Conservation (phyloP, 92 coral and sea anemone genomes). For the Epizoanthus fatuus region DNA sequence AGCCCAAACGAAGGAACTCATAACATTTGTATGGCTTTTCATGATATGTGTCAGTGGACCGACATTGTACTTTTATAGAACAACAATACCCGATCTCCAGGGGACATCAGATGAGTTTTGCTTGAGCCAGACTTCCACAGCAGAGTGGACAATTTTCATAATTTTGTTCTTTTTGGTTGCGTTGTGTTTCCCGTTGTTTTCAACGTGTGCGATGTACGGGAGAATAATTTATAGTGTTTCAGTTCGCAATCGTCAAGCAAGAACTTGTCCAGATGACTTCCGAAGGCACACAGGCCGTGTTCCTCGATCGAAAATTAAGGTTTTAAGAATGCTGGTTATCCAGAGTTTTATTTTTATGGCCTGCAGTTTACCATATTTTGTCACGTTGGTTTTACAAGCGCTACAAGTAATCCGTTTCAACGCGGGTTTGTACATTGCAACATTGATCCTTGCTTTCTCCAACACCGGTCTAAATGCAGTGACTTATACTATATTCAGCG, state of each 20-base stretch:
- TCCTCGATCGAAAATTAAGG: conserved; percentile 92
- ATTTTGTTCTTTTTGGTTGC: conserved; percentile 76
- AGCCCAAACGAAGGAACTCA: conserved; percentile 93
- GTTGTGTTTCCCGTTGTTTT: conserved; percentile 77
- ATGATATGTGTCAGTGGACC: conserved; percentile 92
- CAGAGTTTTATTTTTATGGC: conserved; percentile 82
- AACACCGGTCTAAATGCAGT: conserved; percentile 80
- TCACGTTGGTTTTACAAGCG: conserved; percentile 64
- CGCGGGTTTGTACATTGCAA: conserved; percentile 54
- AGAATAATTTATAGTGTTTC: conserved; percentile 79
- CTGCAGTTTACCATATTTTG: conserved; percentile 85
- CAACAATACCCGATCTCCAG: conserved; percentile 7
- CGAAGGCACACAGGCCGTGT: conserved; percentile 85
- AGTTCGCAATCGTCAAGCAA: conserved; percentile 82
- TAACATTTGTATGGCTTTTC: conserved; percentile 91
- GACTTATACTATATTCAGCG: conserved; percentile 87
- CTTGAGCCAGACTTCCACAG: conserved; percentile 54
- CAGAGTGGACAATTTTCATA: conserved; percentile 80
- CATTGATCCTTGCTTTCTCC: conserved; percentile 71
- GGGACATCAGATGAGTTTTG: conserved; percentile 58
- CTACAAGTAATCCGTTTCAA: conserved; percentile 27
- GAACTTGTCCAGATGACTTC: conserved; percentile 72
- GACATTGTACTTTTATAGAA: conserved; percentile 78
- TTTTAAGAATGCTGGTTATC: conserved; percentile 84
- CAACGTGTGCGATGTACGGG: conserved; percentile 80